A percentile compares a stretch with the other conserved stretches of the same genome.
These are phyloP conservation scores for Onychomys leucogaster DNA, from an alignment of 2,797 vertebrate genomes.

Conservation along the genomic window DNA sequence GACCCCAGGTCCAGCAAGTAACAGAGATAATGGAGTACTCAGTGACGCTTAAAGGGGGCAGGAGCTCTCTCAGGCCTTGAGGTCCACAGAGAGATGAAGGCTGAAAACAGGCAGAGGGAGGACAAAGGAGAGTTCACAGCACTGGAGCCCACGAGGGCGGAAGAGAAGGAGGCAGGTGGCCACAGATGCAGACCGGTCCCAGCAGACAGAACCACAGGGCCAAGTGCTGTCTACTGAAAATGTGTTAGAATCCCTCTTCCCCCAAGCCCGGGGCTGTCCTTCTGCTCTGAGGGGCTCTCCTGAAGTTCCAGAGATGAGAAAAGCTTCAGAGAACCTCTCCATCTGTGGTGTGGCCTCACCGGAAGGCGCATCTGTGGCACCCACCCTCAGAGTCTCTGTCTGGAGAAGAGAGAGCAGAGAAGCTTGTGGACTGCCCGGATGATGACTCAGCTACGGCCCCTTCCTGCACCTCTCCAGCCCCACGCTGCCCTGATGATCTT, in stretches of 20 bases:
- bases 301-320: neutral
- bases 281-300: neutral
- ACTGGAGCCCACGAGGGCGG: rapidly evolving
- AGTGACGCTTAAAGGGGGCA: rapidly evolving
- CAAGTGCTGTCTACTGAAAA: neutral
- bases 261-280: neutral
- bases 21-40: rapidly evolving
- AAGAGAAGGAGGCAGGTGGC: neutral
- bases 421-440: neutral
- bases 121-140: rapidly evolving
- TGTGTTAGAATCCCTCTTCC: neutral
- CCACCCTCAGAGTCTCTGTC: neutral
- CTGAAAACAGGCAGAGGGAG: neutral
- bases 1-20: neutral
- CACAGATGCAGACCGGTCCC: neutral
- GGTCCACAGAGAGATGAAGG: neutral
- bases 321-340: rapidly evolving
- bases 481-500: neutral
- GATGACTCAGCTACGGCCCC: rapidly evolving
- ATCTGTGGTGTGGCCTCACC: rapidly evolving
- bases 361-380: neutral
- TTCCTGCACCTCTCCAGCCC: no score
- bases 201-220: rapidly evolving
- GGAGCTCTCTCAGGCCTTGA: rapidly evolving
- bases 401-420: neutral